phyloP scores from a whole-genome alignment of 2,888 invertebrate species.

The Pyrocoelia pectoralis region DNA sequence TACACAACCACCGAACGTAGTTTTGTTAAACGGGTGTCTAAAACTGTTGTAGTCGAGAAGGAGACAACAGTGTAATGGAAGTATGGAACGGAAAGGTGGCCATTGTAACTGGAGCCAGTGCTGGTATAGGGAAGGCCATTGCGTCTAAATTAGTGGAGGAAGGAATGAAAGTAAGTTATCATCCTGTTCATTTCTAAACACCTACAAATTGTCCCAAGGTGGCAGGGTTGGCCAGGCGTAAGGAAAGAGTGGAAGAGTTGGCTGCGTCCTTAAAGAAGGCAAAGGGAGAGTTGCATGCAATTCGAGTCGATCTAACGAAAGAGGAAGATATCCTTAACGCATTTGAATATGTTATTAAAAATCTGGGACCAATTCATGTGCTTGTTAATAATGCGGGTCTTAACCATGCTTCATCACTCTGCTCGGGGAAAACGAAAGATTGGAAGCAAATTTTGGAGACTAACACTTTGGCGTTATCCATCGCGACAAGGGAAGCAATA shows the following conservation, averaged over 20 bases:
- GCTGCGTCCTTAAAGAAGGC: not conserved
- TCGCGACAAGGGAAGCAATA: conserved; percentile 40
- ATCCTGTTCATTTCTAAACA: too few relatives aligned
- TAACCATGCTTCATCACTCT: conserved; percentile 20
- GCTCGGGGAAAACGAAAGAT: conserved; percentile 37
- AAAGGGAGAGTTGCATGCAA: not conserved
- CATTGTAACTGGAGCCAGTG: not conserved
- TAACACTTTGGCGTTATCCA: conserved; percentile 38
- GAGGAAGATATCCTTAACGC: conserved; percentile 34
- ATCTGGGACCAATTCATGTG: conserved; percentile 38
- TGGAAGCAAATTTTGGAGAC: conserved; percentile 45
- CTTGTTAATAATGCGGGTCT: conserved; percentile 40
- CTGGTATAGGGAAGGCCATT: not conserved
- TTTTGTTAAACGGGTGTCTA: too few relatives aligned
- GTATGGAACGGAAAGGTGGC: not conserved
- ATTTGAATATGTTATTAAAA: conserved; percentile 34
- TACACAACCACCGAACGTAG: too few relatives aligned
- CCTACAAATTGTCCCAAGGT: not conserved
- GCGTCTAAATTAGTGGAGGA: not conserved
- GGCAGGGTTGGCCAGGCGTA: not conserved
- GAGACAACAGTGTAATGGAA: too few relatives aligned
- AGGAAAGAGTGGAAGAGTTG: not conserved
- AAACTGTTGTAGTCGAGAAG: too few relatives aligned
- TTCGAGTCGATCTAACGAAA: conserved; percentile 25
- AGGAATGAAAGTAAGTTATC: not conserved